Evolutionary conservation across 2,113 vertebrate genomes (phyloP), one percentile per base, ranked within the genome.

Genomic region (Choloepus hoffmanni): DNA sequence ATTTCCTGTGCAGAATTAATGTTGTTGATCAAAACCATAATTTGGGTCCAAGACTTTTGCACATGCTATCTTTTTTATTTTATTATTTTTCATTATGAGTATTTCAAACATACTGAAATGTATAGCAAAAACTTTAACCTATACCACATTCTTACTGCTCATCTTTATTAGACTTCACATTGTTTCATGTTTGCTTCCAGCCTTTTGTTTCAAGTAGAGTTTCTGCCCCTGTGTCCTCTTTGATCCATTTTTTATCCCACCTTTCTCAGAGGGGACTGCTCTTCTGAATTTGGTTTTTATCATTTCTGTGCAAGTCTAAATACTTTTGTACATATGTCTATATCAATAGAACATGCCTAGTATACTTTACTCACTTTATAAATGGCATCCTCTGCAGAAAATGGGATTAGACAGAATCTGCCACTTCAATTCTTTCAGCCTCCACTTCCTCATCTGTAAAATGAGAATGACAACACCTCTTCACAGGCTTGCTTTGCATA

Each of bases 101-200:
- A 93, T 93, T 90, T 96, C 81, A 70, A 93, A 85, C 74, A 81
- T 67, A 62, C 95, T 86, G 74, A 74, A 96, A 72, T 74, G 65
- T n/a, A 68, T n/a, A 48, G 74, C 73, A 81, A 90, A 85, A 45
- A 40, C 55, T 63, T 0, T 70, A 67, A 68, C 70, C 76, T 63
- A 23, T 0, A 62, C 45, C 88, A 18, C 15, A 24, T 53, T 65
- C 86, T 21, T 10, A 81, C 28, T 18, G 14, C 45, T 19, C 55
- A 60, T 40, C 40, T 86, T 50, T 67, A 50, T 90, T 81, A 40
- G 67, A 63, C 36, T 81, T 73, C 24, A 90, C 74, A 40, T 40
- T 10, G 81, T 65, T 14, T 73, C 40, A 15, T 7, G 19, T 73
- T 63, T 58, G 72, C 58, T 73, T 85, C 91, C 12, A 19, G 60